Base-by-base conservation (phyloP, 2,797 vertebrate species). In the Melopsittacus undulatus region DNA sequence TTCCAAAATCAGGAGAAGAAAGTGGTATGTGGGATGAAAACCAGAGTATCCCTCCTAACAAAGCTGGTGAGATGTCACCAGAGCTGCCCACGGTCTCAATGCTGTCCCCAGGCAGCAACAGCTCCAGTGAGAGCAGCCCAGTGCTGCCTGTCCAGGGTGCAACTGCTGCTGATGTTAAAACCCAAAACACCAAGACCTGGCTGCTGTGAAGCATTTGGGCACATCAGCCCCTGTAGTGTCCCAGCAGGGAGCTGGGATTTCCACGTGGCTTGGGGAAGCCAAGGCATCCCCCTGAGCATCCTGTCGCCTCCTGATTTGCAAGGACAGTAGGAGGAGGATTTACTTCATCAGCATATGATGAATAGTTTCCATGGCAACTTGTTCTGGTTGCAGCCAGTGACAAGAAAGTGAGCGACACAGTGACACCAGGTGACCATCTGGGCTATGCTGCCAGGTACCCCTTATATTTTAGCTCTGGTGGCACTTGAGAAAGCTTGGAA, bases 191-290 rank as follows among this genome's bases (percentile, higher is more conserved):
- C 23, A 23, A 54, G 64, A 40, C 26, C 36, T 45, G 52, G 34
- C 46, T 54, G 42, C n/a, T 26, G 42, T 2, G 19, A 62, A 72
- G 19, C 13, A 3, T 43, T 57, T 0, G 2, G 54, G 18, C 11
- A 24, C 2, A 0, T 12, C 2, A 2, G 48, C 4, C 22, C 56
- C 29, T 20, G 40, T 0, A 0, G 27, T n/a, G 43, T 70, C 19
- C 22, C 66, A 51, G 42, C 5, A 13, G 17, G 30, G 10, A 82
- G 29, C n/a, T 79, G 88, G 18, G 59, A 57, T 83, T 85, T 79
- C 69, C 36, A 3, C 12, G 3, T 0, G 1, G 36, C 30, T 67
- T 0, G 3, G 45, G 43, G 30, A 74, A 93, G 18, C 14, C 24
- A 20, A 63, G 72, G 26, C 20, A 45, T 21, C 9, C 24, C 10